phyloP scores from a whole-genome alignment of 2,113 vertebrate species.

The Hippocampus abdominalis region DNA sequence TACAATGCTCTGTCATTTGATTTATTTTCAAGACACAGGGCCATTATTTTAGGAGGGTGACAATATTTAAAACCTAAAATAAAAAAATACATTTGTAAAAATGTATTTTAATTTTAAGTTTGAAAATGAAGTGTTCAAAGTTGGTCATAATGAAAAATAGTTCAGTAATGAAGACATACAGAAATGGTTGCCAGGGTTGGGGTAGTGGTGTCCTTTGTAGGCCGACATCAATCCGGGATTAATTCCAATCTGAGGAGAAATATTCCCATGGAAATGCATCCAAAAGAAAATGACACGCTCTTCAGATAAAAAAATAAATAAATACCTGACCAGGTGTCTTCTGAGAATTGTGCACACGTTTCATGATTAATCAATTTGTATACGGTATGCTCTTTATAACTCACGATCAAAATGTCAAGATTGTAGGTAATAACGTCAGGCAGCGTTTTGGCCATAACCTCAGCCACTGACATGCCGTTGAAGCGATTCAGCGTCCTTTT shows the following conservation, averaged over 20 bases:
- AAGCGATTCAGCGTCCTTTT: constrained; percentile 94
- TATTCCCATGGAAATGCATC: constrained; percentile 33
- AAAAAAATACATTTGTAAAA: neutral
- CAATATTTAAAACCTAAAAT: neutral
- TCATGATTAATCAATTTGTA: neutral
- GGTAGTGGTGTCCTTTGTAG: constrained; percentile 97
- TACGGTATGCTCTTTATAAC: constrained; percentile 43
- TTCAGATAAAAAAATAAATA: constrained; percentile 9
- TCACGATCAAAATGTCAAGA: constrained; percentile 96
- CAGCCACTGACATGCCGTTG: constrained; percentile 90
- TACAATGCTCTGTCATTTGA: neutral
- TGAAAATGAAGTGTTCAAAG: neutral
- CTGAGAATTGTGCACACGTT: neutral
- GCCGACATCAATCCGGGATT: constrained; percentile 96
- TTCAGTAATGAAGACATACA: constrained; percentile 74
- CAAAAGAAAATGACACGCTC: constrained; percentile 2
- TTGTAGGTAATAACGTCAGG: constrained; percentile 93
- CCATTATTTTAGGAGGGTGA: too few species aligned
- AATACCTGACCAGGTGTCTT: neutral
- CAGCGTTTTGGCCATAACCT: constrained; percentile 91
- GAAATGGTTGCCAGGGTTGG: constrained; percentile 98
- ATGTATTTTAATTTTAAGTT: too few species aligned
- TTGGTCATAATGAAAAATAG: neutral
- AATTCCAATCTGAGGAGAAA: constrained; percentile 87
- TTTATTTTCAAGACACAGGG: neutral